These are phyloP conservation scores for Malaclemys terrapin DNA, from an alignment of 2,113 vertebrate genomes.

Conservation along the genomic window DNA sequence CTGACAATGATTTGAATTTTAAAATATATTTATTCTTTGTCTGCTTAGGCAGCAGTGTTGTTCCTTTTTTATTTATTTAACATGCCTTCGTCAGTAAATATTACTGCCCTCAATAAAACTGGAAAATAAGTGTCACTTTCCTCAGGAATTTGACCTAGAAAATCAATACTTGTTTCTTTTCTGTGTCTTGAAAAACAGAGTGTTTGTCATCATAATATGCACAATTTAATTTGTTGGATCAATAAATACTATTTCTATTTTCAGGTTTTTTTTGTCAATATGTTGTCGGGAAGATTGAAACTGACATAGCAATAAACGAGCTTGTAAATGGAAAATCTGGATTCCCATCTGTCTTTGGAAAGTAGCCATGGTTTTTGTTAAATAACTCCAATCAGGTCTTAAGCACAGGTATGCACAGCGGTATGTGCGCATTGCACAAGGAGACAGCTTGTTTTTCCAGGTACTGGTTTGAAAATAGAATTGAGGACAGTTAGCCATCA, in stretches of 20 bases:
- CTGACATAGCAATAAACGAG: not conserved
- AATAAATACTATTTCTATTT: constrained; percentile 29
- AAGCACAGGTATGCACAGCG: constrained; percentile 39
- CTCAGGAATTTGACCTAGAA: not conserved
- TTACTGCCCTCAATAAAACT: not conserved
- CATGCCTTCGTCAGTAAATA: not conserved
- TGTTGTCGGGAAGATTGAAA: constrained; percentile 20
- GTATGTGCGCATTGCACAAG: not conserved
- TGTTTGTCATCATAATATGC: not conserved
- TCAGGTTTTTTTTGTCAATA: not conserved
- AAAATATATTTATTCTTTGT: not conserved
- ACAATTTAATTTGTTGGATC: not conserved
- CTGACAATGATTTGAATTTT: not conserved
- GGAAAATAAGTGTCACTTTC: not conserved
- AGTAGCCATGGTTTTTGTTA: constrained; percentile 15
- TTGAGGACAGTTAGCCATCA: constrained; percentile 47
- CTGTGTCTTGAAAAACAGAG: not conserved
- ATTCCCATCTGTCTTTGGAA: constrained; percentile 26
- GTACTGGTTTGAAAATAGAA: constrained; percentile 36
- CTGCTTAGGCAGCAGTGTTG: not conserved
- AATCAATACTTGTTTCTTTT: constrained; percentile 21
- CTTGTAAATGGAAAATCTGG: not conserved
- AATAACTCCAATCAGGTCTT: constrained; percentile 30
- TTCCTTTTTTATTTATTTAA: not conserved
- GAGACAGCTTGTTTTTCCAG: constrained; percentile 11